Evolutionary conservation across 1,140 invertebrate genomes (phyloP), one percentile per base, ranked within the genome.

Genomic region (Argopecten irradians): DNA sequence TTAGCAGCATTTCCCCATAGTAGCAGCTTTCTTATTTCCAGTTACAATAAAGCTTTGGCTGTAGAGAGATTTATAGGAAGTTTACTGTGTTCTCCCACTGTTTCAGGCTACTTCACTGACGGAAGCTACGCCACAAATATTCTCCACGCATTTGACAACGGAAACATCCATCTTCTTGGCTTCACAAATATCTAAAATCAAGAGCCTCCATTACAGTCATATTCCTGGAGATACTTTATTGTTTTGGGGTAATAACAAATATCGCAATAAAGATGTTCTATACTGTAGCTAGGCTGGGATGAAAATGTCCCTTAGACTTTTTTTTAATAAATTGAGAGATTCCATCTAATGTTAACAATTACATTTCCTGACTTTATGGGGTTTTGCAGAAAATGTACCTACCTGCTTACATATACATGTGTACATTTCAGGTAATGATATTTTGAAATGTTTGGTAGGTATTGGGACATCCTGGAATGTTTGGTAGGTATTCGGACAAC

Each of bases 71-170:
- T 71, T 71, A 71, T 71, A 71, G 55, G 55, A 28, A 46, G 43
- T 46, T 46, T 46, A 46, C 43, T 46, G 43, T 46, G 43, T 46
- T 46, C 43, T 19, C 55, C 55, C 55, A 71, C 55, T 71, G 55
- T 71, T 71, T 11, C 55, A 28, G 55, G 55, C 55, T 16, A 71
- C 22, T 71, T 71, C n/a, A 8, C 55, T 71, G 55, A 71, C 55
- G 55, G 55, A 71, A 71, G 55, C 55, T 71, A n/a, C 1, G n/a
- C 55, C 55, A 28, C 55, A 71, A 71, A 71, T 71, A 71, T 71
- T 71, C 55, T 71, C 55, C 55, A 28, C 22, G n/a, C 55, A 71
- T 71, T 71, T 71, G 55, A n/a, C 55, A 71, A 71, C 55, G 55
- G 55, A 71, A 71, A 16, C 55, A 71, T 71, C 13, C 55, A 71